These are phyloP conservation scores for Odontocerum albicorne DNA, from an alignment of 2,888 invertebrate species.

Conservation along the genomic window DNA sequence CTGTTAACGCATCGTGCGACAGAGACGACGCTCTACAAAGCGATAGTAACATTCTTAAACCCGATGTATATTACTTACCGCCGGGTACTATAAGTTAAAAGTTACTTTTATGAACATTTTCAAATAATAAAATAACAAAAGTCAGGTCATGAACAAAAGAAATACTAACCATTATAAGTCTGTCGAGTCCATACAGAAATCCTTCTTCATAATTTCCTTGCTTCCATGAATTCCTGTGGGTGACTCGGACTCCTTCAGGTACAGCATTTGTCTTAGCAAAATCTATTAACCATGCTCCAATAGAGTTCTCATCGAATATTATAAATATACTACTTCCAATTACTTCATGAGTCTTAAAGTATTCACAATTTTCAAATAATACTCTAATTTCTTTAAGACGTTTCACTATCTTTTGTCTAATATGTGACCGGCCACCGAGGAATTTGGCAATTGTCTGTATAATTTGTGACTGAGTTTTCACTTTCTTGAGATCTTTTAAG, in stretches of 20 bases:
- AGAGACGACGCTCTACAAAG: too few species aligned
- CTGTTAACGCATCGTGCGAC: too few species aligned
- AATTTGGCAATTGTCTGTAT: slow-evolving; percentile 74
- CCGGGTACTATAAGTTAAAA: too few species aligned
- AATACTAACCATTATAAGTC: slow-evolving; percentile 75
- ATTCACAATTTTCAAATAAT: slow-evolving; percentile 80
- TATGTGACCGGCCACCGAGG: slow-evolving; percentile 65
- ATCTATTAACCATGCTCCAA: slow-evolving; percentile 96
- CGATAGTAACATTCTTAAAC: too few species aligned
- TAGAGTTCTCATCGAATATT: slow-evolving; percentile 85
- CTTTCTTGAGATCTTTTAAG: slow-evolving; percentile 85
- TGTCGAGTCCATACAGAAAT: slow-evolving; percentile 88
- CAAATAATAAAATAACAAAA: neutral
- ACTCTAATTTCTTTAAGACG: slow-evolving; percentile 76
- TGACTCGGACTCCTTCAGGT: slow-evolving; percentile 67
- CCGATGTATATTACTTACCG: too few species aligned
- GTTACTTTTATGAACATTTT: too few species aligned
- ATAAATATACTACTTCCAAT: slow-evolving; percentile 93
- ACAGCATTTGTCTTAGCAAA: slow-evolving; percentile 90
- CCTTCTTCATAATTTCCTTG: slow-evolving; percentile 98
- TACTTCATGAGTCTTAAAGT: slow-evolving; percentile 88
- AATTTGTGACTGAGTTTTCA: slow-evolving; percentile 77
- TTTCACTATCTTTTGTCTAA: slow-evolving; percentile 68
- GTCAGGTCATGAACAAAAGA: neutral
- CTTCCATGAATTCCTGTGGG: slow-evolving; percentile 81